Evolutionary conservation across 35 echinoderm and acorn worm species (phyloP).

Genomic region (Holothuria glaberrima): DNA sequence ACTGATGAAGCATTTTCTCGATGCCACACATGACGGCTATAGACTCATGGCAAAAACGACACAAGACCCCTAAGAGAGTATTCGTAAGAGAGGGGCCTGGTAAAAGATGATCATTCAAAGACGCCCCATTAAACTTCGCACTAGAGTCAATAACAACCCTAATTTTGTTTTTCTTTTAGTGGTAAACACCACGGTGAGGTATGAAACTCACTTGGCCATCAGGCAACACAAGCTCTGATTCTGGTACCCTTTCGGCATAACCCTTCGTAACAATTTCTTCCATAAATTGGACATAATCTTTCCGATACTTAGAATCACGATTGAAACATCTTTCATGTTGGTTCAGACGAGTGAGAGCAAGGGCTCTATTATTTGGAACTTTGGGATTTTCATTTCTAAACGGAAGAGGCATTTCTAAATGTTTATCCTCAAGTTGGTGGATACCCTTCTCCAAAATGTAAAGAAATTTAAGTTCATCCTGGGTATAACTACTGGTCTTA

Average conservation of each 20-base stretch:
- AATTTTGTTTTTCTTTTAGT: slow-evolving; percentile 53
- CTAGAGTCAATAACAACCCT: slow-evolving; percentile 45
- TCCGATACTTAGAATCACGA: slow-evolving; percentile 44
- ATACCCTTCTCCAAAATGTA: slow-evolving; percentile 9
- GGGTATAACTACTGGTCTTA: neutral
- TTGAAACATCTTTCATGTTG: slow-evolving; percentile 29
- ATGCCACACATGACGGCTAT: slow-evolving; percentile 68
- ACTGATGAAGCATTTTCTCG: slow-evolving; percentile 65
- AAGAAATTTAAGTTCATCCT: neutral
- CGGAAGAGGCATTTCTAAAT: slow-evolving; percentile 62
- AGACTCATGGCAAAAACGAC: slow-evolving; percentile 43
- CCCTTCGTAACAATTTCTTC: slow-evolving; percentile 52
- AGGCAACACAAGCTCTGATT: neutral
- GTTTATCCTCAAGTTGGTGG: slow-evolving; percentile 37
- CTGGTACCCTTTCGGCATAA: slow-evolving; percentile 55
- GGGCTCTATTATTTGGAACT: slow-evolving; percentile 54
- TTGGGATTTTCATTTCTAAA: slow-evolving; percentile 34
- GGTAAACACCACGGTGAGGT: slow-evolving; percentile 69
- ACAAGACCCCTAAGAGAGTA: slow-evolving; percentile 54
- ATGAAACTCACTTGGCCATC: slow-evolving; percentile 50
- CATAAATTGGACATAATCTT: slow-evolving; percentile 61
- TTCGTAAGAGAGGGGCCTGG: slow-evolving; percentile 56
- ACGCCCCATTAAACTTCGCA: slow-evolving; percentile 29
- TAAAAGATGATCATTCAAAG: slow-evolving; percentile 54
- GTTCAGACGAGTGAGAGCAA: slow-evolving; percentile 27